These are phyloP conservation scores for Telmatochromis sp. DNA, from an alignment of 2,113 vertebrate species.

Conservation along the genomic window DNA sequence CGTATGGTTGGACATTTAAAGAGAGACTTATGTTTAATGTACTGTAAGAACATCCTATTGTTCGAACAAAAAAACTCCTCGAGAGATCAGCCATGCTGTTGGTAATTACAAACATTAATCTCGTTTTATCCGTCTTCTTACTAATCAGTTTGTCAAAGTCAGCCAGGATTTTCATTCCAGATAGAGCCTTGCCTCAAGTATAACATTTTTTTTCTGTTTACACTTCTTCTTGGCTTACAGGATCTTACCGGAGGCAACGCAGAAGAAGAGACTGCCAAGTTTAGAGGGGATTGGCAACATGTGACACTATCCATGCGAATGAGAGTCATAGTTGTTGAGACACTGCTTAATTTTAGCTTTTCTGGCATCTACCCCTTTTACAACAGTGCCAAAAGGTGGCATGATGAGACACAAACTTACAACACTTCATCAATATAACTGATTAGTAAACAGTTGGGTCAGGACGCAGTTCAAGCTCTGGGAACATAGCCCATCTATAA, in stretches of 20 bases:
- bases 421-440: constrained; percentile 64
- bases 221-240: constrained; percentile 41
- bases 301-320: constrained; percentile 2
- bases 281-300: constrained; percentile 28
- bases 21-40: background rate
- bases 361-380: constrained; percentile 35
- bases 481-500: constrained; percentile 37
- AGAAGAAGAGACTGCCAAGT: constrained; percentile 31
- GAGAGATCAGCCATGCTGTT: constrained; percentile 43
- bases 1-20: background rate
- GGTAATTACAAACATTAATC: constrained; percentile 70
- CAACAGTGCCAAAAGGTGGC: constrained; percentile 37
- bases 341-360: constrained; percentile 43
- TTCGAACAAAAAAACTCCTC: constrained; percentile 11
- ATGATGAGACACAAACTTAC: constrained; percentile 51
- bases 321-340: constrained; percentile 36
- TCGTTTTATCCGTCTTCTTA: constrained; percentile 53
- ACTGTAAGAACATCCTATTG: background rate
- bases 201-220: constrained; percentile 13
- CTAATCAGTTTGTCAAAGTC: constrained; percentile 70
- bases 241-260: constrained; percentile 39
- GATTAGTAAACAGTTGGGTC: constrained; percentile 54
- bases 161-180: constrained; percentile 51
- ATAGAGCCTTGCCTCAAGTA: constrained; percentile 37
- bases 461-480: constrained; percentile 32